Conservation (phyloP, 2,888 invertebrate species). For the Sthenelais limicola region DNA sequence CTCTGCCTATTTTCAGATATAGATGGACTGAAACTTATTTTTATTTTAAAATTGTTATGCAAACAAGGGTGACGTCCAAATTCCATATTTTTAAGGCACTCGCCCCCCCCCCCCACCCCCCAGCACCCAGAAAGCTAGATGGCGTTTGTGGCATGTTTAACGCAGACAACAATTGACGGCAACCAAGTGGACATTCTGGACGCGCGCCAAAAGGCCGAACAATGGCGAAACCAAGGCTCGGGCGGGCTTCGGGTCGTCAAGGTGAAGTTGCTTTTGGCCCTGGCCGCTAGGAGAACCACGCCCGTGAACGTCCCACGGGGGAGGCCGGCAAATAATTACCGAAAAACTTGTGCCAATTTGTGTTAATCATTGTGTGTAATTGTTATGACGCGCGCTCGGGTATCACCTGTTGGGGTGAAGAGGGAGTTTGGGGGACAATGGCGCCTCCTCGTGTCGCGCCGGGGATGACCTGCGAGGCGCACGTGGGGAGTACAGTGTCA, state of each 20-base stretch:
- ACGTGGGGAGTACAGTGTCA: conserved; percentile 23
- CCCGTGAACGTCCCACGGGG: conserved; percentile 5
- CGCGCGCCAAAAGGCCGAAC: conserved; percentile 19
- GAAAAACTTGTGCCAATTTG: conserved; percentile 28
- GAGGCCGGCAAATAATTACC: not conserved
- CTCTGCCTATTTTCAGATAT: too few relatives aligned
- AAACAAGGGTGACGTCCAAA: too few relatives aligned
- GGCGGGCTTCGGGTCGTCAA: conserved; percentile 8
- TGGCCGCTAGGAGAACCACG: not conserved
- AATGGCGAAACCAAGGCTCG: conserved; percentile 7
- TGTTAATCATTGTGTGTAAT: conserved; percentile 24
- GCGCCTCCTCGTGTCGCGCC: not conserved
- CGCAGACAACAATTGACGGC: too few relatives aligned
- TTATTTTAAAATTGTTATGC: too few relatives aligned
- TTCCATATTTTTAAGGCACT: too few relatives aligned
- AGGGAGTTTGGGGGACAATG: not conserved
- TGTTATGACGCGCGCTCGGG: not conserved
- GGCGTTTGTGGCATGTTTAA: too few relatives aligned
- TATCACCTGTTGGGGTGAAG: conserved; percentile 11
- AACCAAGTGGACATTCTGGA: not conserved
- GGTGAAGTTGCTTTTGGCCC: not conserved
- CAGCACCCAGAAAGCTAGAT: too few relatives aligned
- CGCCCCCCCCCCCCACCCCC: too few relatives aligned
- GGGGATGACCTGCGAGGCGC: not conserved
- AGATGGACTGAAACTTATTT: too few relatives aligned